Evolutionary conservation across 2,888 invertebrate species (phyloP).

Genomic region (Chesias legatella): DNA sequence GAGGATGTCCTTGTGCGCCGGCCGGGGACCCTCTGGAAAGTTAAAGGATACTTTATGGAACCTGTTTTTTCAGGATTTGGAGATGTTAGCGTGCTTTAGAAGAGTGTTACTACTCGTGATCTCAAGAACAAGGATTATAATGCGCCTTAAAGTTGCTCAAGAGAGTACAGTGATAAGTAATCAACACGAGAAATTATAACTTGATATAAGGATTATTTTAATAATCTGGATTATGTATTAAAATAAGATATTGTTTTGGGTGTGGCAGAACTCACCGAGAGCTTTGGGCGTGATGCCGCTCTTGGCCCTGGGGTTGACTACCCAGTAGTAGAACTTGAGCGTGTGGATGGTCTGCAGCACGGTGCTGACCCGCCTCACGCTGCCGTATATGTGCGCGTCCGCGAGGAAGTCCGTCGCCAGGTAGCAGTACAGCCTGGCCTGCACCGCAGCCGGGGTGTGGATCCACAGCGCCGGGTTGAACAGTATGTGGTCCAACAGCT

Average conservation of each 20-base stretch:
- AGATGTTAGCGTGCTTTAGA: too few relatives aligned
- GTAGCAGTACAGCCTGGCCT: conserved; percentile 97
- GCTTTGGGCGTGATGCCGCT: conserved; percentile 98
- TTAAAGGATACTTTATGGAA: neutral
- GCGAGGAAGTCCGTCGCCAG: conserved; percentile 99
- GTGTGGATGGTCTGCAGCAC: conserved; percentile 99
- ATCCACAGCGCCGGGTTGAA: conserved; percentile 99
- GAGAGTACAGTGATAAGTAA: too few relatives aligned
- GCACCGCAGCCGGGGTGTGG: conserved; percentile 97
- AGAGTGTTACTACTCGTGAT: too few relatives aligned
- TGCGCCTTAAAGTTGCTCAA: too few relatives aligned
- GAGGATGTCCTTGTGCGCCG: conserved; percentile 95
- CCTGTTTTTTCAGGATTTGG: too few relatives aligned
- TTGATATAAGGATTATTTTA: too few relatives aligned
- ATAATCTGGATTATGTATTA: too few relatives aligned
- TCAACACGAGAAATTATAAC: too few relatives aligned
- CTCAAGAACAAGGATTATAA: too few relatives aligned
- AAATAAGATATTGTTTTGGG: too few relatives aligned
- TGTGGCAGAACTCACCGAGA: conserved; percentile 84
- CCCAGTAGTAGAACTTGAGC: conserved; percentile 99
- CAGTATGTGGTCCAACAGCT: conserved; percentile 98
- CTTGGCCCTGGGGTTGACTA: conserved; percentile 95
- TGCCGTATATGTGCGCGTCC: conserved; percentile 98
- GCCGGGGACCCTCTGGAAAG: conserved; percentile 93
- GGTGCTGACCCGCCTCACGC: conserved; percentile 97